Evolutionary conservation across 2,888 invertebrate species (phyloP).

Genomic region (Agrilus biguttatus): DNA sequence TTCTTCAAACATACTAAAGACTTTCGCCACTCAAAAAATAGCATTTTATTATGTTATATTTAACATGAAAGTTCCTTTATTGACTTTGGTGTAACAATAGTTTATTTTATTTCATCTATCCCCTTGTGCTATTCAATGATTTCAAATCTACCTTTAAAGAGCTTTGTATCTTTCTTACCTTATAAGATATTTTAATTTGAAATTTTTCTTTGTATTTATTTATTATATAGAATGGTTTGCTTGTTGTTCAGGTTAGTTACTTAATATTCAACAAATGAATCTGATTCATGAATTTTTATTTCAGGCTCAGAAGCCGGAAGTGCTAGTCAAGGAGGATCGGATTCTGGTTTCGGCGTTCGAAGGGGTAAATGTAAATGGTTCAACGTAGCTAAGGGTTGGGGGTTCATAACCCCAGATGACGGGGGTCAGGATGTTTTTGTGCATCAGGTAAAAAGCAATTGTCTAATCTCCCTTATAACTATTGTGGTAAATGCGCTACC

Average conservation of each 20-base stretch:
- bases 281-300: constrained; percentile 8
- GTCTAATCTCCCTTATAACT: no score
- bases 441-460: constrained; percentile 58
- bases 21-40: no score
- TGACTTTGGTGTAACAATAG: no score
- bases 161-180: neutral
- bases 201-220: neutral
- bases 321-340: constrained; percentile 29
- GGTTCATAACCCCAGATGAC: constrained; percentile 83
- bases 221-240: neutral
- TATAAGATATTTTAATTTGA: neutral
- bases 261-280: no score
- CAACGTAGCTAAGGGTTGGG: constrained; percentile 91
- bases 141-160: constrained; percentile 2
- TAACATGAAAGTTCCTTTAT: no score
- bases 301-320: constrained; percentile 32
- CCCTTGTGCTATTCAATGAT: neutral
- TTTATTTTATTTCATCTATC: no score
- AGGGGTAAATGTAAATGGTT: constrained; percentile 88
- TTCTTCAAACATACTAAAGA: no score
- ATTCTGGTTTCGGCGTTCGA: constrained; percentile 45
- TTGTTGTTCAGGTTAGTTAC: no score
- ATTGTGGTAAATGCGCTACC: no score
- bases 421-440: constrained; percentile 86
- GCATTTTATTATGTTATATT: no score